Evolutionary conservation across 2,888 invertebrate species (phyloP).

Genomic region (Cylloceria caligata): DNA sequence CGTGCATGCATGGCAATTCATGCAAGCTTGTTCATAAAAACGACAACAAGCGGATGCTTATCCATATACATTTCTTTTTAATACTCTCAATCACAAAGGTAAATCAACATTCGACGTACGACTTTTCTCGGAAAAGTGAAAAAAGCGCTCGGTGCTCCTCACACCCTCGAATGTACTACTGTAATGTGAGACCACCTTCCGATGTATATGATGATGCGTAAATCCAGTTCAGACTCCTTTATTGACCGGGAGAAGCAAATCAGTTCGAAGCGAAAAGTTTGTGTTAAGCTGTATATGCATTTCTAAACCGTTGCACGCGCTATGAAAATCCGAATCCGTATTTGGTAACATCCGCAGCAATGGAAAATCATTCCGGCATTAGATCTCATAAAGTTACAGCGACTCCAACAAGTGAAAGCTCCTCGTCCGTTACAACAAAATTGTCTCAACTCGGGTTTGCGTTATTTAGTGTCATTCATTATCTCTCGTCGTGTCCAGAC

Average conservation of each 20-base stretch:
- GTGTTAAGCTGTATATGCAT: constrained; percentile 23
- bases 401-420: too few species aligned
- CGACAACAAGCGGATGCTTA: constrained; percentile 61
- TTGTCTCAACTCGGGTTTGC: not conserved
- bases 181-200: constrained; percentile 46
- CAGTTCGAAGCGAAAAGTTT: constrained; percentile 33
- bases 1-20: constrained; percentile 59
- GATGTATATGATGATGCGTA: constrained; percentile 20
- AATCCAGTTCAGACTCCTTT: too few species aligned
- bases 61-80: constrained; percentile 46
- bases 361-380: constrained; percentile 10
- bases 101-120: constrained; percentile 31
- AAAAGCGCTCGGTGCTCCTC: too few species aligned
- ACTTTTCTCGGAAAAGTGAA: constrained; percentile 27
- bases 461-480: constrained; percentile 1
- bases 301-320: constrained; percentile 46
- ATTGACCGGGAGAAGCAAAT: not conserved
- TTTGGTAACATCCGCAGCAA: not conserved
- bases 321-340: not conserved
- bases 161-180: constrained; percentile 19
- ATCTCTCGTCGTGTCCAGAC: not conserved
- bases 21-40: constrained; percentile 53
- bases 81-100: constrained; percentile 32
- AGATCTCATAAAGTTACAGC: constrained; percentile 21
- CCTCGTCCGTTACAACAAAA: too few species aligned